A percentile compares a stretch with the other conserved stretches of the same genome.
phyloP scores from a whole-genome alignment of 2,888 invertebrate species.

The Portevinia maculata region DNA sequence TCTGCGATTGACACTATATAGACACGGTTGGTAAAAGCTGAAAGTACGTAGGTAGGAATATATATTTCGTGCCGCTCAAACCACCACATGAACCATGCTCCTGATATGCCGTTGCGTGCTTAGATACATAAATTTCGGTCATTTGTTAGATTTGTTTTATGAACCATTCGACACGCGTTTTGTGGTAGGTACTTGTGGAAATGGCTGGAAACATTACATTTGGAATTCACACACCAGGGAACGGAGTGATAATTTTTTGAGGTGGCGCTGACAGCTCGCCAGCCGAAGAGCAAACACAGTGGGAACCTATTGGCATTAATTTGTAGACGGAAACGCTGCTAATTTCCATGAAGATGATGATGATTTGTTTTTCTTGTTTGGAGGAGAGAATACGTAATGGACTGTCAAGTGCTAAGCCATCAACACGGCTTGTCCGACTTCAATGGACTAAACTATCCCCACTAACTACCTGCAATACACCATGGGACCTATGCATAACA shows the following conservation, averaged over 20 bases:
- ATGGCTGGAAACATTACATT: slow-evolving; percentile 56
- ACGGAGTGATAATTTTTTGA: slow-evolving; percentile 65
- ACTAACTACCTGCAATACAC: no score
- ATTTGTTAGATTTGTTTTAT: slow-evolving; percentile 72
- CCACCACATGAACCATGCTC: not conserved
- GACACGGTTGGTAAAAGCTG: slow-evolving; percentile 25
- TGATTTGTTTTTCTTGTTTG: no score
- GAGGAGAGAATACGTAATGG: no score
- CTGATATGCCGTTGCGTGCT: slow-evolving; percentile 57
- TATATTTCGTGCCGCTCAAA: not conserved
- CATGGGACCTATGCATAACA: no score
- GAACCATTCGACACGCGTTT: slow-evolving; percentile 73
- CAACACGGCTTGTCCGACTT: no score
- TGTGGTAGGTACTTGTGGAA: slow-evolving; percentile 70
- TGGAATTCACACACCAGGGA: slow-evolving; percentile 52
- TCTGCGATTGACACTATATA: slow-evolving; percentile 57
- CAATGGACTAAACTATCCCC: no score
- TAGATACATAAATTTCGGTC: slow-evolving; percentile 65
- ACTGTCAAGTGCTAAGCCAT: no score
- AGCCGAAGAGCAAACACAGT: no score
- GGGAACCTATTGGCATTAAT: no score
- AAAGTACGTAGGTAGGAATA: not conserved
- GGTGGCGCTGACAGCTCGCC: slow-evolving; percentile 57
- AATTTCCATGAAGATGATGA: no score
- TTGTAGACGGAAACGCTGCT: no score